phyloP scores from a whole-genome alignment of 2,113 vertebrate species.

The Rhinichthys klamathensis region DNA sequence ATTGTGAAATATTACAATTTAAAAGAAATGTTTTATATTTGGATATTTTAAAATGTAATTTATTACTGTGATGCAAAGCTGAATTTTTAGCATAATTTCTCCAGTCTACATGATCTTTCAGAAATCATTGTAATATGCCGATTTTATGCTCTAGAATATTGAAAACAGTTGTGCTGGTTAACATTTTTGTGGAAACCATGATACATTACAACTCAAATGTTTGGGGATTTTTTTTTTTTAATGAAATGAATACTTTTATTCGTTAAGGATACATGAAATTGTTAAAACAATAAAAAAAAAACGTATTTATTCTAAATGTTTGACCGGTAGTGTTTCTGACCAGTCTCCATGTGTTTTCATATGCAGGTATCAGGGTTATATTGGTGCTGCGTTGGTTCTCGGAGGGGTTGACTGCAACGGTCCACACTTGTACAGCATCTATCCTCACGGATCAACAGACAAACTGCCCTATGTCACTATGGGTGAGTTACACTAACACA shows the following conservation, averaged over 20 bases:
- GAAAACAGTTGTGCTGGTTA: neutral
- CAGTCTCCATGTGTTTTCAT: neutral
- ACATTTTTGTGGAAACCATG: neutral
- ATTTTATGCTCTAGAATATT: neutral
- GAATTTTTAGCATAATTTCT: neutral
- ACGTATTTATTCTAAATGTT: neutral
- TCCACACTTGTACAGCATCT: slow-evolving; percentile 96
- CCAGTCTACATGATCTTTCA: too few species aligned
- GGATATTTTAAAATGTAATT: too few species aligned
- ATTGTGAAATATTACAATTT: neutral
- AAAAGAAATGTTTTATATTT: neutral
- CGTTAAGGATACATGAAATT: too few species aligned
- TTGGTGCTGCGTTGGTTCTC: slow-evolving; percentile 92
- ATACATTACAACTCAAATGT: neutral
- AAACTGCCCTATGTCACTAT: slow-evolving; percentile 98
- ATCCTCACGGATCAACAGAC: slow-evolving; percentile 97
- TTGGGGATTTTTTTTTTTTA: neutral
- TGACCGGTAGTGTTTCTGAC: neutral
- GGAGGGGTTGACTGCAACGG: slow-evolving; percentile 93
- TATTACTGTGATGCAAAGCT: neutral
- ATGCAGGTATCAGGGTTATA: slow-evolving; percentile 95
- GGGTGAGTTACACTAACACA: slow-evolving; percentile 79
- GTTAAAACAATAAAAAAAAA: neutral
- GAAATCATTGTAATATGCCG: neutral
- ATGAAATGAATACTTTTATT: too few species aligned